These are phyloP conservation scores for Geodia barretti DNA, from an alignment of 37 sponge, comb jelly and placozoan species.

Conservation along the genomic window DNA sequence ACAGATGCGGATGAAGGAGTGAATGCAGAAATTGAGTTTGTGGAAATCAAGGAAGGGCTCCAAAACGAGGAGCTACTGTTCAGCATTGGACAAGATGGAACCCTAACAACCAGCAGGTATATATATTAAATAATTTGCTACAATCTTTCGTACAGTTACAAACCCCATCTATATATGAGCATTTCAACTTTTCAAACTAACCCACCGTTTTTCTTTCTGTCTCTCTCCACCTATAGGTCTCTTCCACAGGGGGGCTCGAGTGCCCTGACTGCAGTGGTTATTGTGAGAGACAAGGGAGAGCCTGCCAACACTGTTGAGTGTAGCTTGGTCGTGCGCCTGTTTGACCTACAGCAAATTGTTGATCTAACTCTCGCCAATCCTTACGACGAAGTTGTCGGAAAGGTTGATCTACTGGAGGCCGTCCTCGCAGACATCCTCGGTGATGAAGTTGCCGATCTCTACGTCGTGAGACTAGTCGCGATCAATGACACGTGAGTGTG, in stretches of 20 bases:
- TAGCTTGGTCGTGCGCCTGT: not conserved
- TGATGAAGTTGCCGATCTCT: not conserved
- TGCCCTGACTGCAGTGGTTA: not conserved
- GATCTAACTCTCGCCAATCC: not conserved
- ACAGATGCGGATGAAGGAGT: constrained; percentile 58
- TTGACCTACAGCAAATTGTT: not conserved
- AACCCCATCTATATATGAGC: no score
- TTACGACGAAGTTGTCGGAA: not conserved
- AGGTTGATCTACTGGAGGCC: not conserved
- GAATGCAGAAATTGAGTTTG: constrained; percentile 21
- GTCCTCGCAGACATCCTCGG: not conserved
- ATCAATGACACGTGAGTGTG: not conserved
- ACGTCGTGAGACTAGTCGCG: not conserved
- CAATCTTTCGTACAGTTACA: no score
- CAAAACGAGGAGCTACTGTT: constrained; percentile 13
- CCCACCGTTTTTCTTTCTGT: no score
- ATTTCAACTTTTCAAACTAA: no score
- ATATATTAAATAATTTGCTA: no score
- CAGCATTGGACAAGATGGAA: constrained; percentile 1
- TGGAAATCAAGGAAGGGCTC: not conserved
- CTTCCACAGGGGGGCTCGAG: not conserved
- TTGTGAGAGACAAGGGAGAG: not conserved
- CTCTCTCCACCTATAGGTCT: no score
- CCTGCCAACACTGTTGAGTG: not conserved
- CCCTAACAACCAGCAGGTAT: not conserved